Conservation (phyloP, 2,888 invertebrate species). For the Cetonia aurata region DNA sequence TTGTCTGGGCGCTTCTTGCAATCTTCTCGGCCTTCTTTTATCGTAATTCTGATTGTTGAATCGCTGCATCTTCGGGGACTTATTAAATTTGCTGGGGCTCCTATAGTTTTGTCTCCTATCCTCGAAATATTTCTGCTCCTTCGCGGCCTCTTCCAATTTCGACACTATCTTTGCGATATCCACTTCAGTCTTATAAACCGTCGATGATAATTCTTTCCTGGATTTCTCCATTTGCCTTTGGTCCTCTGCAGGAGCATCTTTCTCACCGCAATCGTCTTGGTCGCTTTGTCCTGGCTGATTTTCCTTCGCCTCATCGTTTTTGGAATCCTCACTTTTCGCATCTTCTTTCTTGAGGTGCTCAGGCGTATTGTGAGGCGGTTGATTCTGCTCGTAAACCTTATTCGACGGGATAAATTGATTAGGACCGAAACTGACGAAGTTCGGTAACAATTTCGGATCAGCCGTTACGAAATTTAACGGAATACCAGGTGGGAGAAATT, state of each 20-base stretch:
- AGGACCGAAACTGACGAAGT: slow-evolving; percentile 56
- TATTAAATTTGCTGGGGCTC: slow-evolving; percentile 41
- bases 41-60: slow-evolving; percentile 13
- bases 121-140: slow-evolving; percentile 56
- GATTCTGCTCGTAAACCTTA: slow-evolving; percentile 44
- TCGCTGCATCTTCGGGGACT: slow-evolving; percentile 14
- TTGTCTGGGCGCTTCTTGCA: neutral
- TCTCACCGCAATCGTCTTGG: slow-evolving; percentile 17
- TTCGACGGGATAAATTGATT: slow-evolving; percentile 47
- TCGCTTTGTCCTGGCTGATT: slow-evolving; percentile 21
- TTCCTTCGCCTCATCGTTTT: neutral
- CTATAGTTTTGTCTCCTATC: slow-evolving; percentile 47
- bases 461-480: slow-evolving; percentile 61
- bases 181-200: slow-evolving; percentile 55
- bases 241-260: slow-evolving; percentile 23
- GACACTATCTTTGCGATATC: slow-evolving; percentile 65
- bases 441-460: slow-evolving; percentile 54
- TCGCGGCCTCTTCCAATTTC: slow-evolving; percentile 65
- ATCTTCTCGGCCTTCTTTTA: slow-evolving; percentile 19
- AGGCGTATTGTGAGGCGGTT: neutral
- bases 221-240: neutral
- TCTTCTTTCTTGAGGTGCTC: slow-evolving; percentile 3
- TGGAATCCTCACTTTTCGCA: neutral
- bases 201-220: neutral
- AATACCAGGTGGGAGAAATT: slow-evolving; percentile 58